Base-by-base conservation (phyloP, 2,888 invertebrate species). In the Stegana nigrithorax region DNA sequence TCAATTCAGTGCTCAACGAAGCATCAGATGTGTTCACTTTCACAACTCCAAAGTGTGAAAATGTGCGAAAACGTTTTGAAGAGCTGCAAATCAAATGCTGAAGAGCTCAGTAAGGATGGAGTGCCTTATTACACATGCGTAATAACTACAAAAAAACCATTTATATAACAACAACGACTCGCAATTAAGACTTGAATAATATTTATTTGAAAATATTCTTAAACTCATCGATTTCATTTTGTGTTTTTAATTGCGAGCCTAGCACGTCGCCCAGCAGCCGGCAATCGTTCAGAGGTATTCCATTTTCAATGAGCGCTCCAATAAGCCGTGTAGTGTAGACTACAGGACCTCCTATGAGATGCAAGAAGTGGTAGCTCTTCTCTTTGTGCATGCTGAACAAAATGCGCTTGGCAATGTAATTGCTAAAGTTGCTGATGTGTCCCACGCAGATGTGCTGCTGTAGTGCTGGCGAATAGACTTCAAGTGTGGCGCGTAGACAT, bases 401-500 rank as follows among this genome's bases (percentile, higher is more conserved):
- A 47, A 96, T 86, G 63, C 95, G 88, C 83, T 94, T 93, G 71
- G 93, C 92, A 26, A 95, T 88, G 80, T 90, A 95, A 73, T 91
- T 89, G 8, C 90, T 90, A 74, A 90, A 91, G 47, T 91, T 79
- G 19, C 93, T 92, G 39, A 95, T 79, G 83, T 91, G 88, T 0
- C 92, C 95, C 42, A 94, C 89, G 86, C 92, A 91, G 12, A 94
- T 81, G 78, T 92, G 94, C 10, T 86, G 82, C 32, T 89, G 83
- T 12, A 87, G 81, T 67, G 89, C 87, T 8, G 88, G 87, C 1
- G 94, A 93, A 88, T 89, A 94, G 87, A 94, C 89, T 85, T 95
- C 91, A 69, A 95, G 87, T 2, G 89, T 88, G 1, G 91, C 85
- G 66, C 91, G 87, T 26, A 92, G 85, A 62, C 90, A 89, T 83